Evolutionary conservation across 2,797 vertebrate species (phyloP), one percentile per base, ranked within the genome.

Genomic region (Phoeniculus purpureus): DNA sequence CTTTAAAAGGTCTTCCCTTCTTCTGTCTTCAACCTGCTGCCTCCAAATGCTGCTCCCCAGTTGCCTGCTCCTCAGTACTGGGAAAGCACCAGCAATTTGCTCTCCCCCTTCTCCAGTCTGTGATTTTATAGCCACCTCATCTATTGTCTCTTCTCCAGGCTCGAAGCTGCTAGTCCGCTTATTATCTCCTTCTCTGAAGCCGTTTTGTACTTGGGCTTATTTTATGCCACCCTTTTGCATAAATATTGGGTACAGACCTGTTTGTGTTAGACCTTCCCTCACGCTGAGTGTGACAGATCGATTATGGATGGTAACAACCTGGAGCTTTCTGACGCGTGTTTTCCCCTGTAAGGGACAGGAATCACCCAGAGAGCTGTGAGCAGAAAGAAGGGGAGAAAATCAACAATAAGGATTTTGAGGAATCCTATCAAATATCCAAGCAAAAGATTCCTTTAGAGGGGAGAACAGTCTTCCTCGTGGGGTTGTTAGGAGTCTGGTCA

Each of bases 21-120:
- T 81, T 87, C 91, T 93, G 62, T 51, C 62, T 93, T 81, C 90
- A 91, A 27, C 70, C 59, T 61, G 45, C 72, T 76, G 67, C 71
- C 64, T 79, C 37, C 48, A 71, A n/a, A 52, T 26, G 32, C 37
- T 9, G 3, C 68, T 88, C 75, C 52, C 79, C 7, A 4, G 13
- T 75, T 3, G 5, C 80, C 77, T 5, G 0, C 47, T 85, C 70
- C 70, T 21, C 25, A 2, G 1, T 62, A 47, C 71, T 50, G 50
- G 52, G 31, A 77, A 90, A 65, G 72, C 54, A 70, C 16, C 21
- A 79, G 48, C 29, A 14, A 0, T 78, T 89, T 87, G 40, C 50
- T 89, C 14, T 81, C 47, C 17, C 6, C 13, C 9, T 59, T 27
- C 50, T 96, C 73, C 23, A 21, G 45, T 62, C 45, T 50, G 22